Conservation (phyloP, 2,113 vertebrate species). For the Eubucco bourcierii region DNA sequence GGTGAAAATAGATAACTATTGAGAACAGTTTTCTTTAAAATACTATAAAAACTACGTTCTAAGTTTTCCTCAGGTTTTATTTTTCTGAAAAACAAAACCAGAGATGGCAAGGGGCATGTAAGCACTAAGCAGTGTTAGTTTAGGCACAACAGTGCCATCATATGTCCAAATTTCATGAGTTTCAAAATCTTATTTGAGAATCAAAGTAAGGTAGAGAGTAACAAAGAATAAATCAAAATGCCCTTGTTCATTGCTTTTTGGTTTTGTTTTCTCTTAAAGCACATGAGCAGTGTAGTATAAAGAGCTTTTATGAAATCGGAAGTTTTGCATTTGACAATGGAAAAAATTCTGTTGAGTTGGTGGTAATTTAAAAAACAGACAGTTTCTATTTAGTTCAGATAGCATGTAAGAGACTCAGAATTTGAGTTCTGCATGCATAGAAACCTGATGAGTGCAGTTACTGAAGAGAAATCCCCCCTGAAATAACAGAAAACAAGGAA, state of each 20-base stretch:
- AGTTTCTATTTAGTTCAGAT: neutral
- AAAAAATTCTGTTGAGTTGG: neutral
- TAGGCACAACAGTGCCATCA: constrained; percentile 63
- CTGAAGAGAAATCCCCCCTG: neutral
- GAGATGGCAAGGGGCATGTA: neutral
- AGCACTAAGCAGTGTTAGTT: neutral
- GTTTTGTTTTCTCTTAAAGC: neutral
- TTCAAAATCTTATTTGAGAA: neutral
- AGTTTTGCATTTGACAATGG: neutral
- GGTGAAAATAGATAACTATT: neutral
- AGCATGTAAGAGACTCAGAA: neutral
- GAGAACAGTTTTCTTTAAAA: neutral
- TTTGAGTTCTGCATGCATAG: neutral
- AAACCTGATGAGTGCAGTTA: neutral
- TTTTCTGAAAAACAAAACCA: neutral
- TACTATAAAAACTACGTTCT: neutral
- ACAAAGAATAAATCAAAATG: neutral
- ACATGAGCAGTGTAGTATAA: neutral
- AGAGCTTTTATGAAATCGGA: neutral
- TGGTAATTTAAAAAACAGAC: neutral
- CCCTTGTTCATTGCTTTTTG: no score
- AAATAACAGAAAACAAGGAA: neutral
- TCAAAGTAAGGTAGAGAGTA: neutral
- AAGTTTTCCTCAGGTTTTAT: neutral
- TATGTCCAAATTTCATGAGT: constrained; percentile 20